phyloP scores from a whole-genome alignment of 2,797 vertebrate genomes.

The Atherinosoma microstoma region DNA sequence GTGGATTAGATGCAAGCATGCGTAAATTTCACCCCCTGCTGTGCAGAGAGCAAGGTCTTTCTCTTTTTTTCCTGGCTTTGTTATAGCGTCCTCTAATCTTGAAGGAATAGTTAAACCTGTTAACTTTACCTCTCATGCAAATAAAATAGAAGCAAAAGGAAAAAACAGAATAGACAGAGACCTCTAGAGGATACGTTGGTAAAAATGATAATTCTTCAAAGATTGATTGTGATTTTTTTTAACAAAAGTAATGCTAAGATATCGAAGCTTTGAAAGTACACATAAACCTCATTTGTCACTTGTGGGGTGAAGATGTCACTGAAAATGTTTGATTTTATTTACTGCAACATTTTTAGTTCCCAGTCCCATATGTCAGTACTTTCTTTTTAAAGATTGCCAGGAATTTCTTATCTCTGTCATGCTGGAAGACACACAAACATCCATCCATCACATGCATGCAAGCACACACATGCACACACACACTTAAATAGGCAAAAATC shows the following conservation, averaged over 20 bases:
- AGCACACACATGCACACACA: constrained; percentile 12
- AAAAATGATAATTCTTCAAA: constrained; percentile 25
- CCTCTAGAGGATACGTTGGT: constrained; percentile 55
- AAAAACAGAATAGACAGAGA: constrained; percentile 40
- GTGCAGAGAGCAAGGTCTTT: constrained; percentile 47
- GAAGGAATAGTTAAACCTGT: constrained; percentile 59
- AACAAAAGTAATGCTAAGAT: background rate
- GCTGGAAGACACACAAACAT: constrained; percentile 33
- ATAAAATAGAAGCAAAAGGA: constrained; percentile 13
- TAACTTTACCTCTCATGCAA: constrained; percentile 47
- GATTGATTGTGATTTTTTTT: background rate
- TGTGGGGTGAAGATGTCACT: background rate
- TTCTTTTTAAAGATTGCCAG: constrained; percentile 48
- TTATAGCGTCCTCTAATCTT: constrained; percentile 32
- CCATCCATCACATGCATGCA: constrained; percentile 16
- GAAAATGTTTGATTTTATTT: constrained; percentile 21
- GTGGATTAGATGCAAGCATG: constrained; percentile 56
- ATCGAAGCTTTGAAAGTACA: background rate
- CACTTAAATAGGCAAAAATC: constrained; percentile 8
- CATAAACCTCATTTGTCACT: constrained; percentile 1
- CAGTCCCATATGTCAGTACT: constrained; percentile 34
- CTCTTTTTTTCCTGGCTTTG: constrained; percentile 32
- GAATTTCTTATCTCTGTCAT: constrained; percentile 56
- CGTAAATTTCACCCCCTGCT: constrained; percentile 61
- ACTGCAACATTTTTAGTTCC: constrained; percentile 25